phyloP scores from a whole-genome alignment of 2,113 vertebrate species.

The Aspidoscelis tigris region DNA sequence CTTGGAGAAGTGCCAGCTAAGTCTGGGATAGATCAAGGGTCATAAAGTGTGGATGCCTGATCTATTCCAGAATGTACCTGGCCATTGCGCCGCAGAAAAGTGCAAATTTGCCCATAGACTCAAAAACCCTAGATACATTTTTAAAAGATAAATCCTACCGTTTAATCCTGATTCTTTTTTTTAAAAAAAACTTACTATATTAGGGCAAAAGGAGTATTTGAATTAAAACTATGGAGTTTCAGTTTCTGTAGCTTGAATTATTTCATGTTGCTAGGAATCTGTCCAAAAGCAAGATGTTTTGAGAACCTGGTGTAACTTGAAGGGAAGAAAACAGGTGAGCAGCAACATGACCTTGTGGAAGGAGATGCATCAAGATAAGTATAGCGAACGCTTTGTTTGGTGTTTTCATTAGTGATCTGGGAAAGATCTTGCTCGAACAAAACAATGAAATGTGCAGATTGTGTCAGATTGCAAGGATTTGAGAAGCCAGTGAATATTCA shows the following conservation, averaged over 20 bases:
- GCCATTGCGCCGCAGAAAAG: too few relatives aligned
- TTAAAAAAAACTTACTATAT: background rate
- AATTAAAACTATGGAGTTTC: background rate
- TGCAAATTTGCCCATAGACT: conserved; percentile 42
- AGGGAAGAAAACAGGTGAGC: background rate
- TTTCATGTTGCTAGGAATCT: background rate
- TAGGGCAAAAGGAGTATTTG: background rate
- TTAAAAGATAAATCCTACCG: background rate
- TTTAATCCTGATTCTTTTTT: background rate
- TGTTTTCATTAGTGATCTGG: background rate
- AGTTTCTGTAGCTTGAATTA: background rate
- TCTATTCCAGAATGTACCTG: too few relatives aligned
- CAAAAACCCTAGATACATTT: background rate
- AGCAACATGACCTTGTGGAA: conserved; percentile 4
- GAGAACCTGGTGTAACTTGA: background rate
- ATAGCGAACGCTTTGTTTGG: conserved; percentile 23
- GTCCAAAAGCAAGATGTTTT: background rate
- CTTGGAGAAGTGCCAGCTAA: too few relatives aligned
- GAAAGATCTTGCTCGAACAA: conserved; percentile 17
- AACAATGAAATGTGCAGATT: conserved; percentile 9
- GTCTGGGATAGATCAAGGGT: too few relatives aligned
- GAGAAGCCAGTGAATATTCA: background rate
- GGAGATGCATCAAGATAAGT: background rate
- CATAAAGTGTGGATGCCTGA: too few relatives aligned
- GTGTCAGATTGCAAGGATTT: background rate